phyloP scores from a whole-genome alignment of 2,113 vertebrate genomes.

The Coreoperca whiteheadi region DNA sequence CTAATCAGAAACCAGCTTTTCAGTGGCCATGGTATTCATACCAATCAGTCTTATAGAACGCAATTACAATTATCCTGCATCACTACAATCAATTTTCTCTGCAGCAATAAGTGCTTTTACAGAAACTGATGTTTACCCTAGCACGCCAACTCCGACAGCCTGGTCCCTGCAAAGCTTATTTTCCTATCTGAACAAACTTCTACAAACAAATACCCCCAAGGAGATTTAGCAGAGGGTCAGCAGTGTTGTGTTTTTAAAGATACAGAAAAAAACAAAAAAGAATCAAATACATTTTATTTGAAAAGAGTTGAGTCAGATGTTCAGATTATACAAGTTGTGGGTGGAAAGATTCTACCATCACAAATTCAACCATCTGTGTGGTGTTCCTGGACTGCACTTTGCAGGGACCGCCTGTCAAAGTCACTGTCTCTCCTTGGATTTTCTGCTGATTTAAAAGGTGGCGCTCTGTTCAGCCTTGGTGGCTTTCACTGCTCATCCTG shows the following conservation, averaged over 20 bases:
- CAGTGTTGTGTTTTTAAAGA: neutral
- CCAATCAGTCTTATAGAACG: too few relatives aligned
- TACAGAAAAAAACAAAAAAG: too few relatives aligned
- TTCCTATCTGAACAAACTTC: neutral
- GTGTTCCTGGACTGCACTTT: neutral
- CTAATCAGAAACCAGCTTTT: neutral
- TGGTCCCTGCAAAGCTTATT: neutral
- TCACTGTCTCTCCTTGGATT: too few relatives aligned
- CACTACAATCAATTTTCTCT: neutral
- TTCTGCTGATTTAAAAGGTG: neutral
- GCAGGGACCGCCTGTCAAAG: conserved; percentile 4
- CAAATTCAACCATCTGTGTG: conserved; percentile 15
- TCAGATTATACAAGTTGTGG: too few relatives aligned
- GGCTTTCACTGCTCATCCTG: neutral
- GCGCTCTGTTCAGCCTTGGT: neutral
- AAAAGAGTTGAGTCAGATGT: too few relatives aligned
- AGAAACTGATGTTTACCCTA: neutral
- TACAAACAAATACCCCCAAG: neutral
- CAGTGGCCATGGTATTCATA: neutral
- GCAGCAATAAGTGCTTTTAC: neutral
- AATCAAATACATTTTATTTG: too few relatives aligned
- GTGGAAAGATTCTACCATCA: neutral
- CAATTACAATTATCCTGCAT: neutral
- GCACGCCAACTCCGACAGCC: neutral
- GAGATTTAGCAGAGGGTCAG: neutral